Conservation (phyloP, 1,140 invertebrate species). For the Galleria mellonella region DNA sequence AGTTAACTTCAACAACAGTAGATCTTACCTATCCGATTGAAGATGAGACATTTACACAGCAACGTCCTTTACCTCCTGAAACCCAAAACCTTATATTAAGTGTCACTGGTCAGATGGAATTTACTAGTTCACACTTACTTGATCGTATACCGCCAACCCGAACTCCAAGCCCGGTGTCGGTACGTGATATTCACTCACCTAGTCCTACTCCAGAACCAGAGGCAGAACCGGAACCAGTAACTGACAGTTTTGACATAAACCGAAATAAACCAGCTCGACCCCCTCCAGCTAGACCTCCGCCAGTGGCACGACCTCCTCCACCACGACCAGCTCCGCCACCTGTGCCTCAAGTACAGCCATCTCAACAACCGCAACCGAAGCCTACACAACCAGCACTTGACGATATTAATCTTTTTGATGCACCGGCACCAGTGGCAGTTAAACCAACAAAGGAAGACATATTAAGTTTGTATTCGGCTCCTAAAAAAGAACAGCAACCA, state of each 20-base stretch:
- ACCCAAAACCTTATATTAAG: conserved; percentile 90
- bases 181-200: conserved; percentile 85
- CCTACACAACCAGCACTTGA: conserved; percentile 22
- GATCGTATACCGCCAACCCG: conserved; percentile 87
- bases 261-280: conserved; percentile 58
- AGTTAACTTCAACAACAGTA: conserved; percentile 39
- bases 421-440: conserved; percentile 38
- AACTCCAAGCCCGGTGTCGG: conserved; percentile 87
- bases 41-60: conserved; percentile 71
- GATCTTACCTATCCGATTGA: conserved; percentile 25
- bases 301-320: conserved; percentile 29
- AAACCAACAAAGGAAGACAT: conserved; percentile 78
- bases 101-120: conserved; percentile 91
- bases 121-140: conserved; percentile 87
- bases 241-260: conserved; percentile 47
- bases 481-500: conserved; percentile 67
- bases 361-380: conserved; percentile 18
- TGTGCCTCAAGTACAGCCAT: conserved; percentile 14
- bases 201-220: conserved; percentile 87
- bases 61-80: conserved; percentile 76
- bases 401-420: conserved; percentile 70
- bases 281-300: conserved; percentile 44
- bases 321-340: conserved; percentile 42
- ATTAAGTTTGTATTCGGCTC: conserved; percentile 78
- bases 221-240: conserved; percentile 21